Base-by-base conservation (phyloP, 2,888 invertebrate genomes). In the Chymomyza fuscimana region DNA sequence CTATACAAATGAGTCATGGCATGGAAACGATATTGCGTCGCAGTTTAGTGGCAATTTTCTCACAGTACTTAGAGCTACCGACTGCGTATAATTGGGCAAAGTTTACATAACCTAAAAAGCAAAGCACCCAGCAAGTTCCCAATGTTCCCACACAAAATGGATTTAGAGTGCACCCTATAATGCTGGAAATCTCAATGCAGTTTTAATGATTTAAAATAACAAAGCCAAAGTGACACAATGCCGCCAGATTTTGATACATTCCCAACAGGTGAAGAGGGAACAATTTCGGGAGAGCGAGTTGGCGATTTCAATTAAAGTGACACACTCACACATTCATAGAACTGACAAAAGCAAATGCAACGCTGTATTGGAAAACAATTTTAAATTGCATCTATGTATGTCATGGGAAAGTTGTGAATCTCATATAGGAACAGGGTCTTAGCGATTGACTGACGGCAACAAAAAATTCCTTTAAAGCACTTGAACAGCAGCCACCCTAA, bases 201-300 rank as follows among this genome's bases (percentile, higher is more conserved):
- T 82, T 86, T 86, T 80, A 81, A 82, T 86, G 71, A 76, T 85
- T 83, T 80, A 83, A 78, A 86, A 86, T 84, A 84, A 84, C 86
- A 82, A 84, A 77, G 64, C 22, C 58, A 54, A 54, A 54, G 36
- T 36, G 32, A 59, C 16, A 50, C 15, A 50, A 22, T 50, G 19
- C 40, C 22, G n/a, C 52, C 61, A 40, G 74, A 69, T 70, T 77
- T 70, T 86, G 82, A 87, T 85, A 77, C 81, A 79, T 83, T 78
- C 15, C 69, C 79, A 78, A 83, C 87, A 87, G 87, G 87, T 87
- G 87, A 76, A 67, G 54, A 58, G 58, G 25, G 58, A 15, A 58
- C 10, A 5, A 2, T 4, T 46, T 54, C 5, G 46, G 22, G 54
- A 1, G 32, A 15, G 19, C 52, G 46, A 77, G 75, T 77, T 73